Evolutionary conservation across 2,113 vertebrate genomes (phyloP).

Genomic region (Bubo bubo): DNA sequence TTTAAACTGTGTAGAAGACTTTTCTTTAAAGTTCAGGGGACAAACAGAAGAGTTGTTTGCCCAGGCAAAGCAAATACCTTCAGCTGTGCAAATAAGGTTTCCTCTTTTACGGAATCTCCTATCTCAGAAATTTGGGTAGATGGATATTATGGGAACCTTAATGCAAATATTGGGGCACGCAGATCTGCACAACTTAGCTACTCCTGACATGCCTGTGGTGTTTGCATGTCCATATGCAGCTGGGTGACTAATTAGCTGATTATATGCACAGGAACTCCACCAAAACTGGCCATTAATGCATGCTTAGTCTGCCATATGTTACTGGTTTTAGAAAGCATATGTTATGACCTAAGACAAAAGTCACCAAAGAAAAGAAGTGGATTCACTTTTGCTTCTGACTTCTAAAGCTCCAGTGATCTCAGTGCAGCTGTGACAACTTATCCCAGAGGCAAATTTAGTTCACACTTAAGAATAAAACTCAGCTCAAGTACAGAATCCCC

Average conservation of each 20-base stretch:
- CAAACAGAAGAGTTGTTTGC: neutral
- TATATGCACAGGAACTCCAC: neutral
- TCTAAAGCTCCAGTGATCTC: neutral
- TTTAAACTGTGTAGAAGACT: neutral
- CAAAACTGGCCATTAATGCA: neutral
- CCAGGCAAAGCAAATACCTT: neutral
- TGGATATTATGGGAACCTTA: neutral
- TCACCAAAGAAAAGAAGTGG: neutral
- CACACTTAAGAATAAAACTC: neutral
- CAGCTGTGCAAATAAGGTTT: neutral
- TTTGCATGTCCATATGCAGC: neutral
- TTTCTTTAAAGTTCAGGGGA: neutral
- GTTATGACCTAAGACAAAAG: neutral
- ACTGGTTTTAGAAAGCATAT: neutral
- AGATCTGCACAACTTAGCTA: neutral
- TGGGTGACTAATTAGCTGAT: neutral
- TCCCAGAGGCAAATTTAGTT: neutral
- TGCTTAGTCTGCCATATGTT: neutral
- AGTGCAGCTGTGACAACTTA: slow-evolving; percentile 1
- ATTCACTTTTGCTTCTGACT: neutral
- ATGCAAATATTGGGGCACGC: neutral
- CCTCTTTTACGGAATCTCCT: neutral
- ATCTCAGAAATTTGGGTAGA: neutral
- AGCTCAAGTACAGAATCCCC: neutral
- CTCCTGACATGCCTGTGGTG: neutral